A percentile compares a stretch with the other conserved stretches of the same genome.
These are phyloP conservation scores for Charaxes varanes DNA, from an alignment of 1,140 invertebrate genomes.

Conservation along the genomic window DNA sequence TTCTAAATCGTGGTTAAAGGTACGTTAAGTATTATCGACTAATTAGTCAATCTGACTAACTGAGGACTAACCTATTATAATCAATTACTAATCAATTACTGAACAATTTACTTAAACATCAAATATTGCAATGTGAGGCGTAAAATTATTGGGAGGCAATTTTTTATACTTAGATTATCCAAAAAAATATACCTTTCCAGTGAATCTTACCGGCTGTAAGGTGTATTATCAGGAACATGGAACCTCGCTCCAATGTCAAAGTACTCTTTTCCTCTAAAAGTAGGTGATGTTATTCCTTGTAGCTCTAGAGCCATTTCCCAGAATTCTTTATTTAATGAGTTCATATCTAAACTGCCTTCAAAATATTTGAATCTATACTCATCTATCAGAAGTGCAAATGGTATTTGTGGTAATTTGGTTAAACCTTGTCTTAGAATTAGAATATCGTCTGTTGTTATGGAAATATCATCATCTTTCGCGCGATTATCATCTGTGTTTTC, in stretches of 20 bases:
- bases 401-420: constrained; percentile 84
- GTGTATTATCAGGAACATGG: constrained; percentile 81
- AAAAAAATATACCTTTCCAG: too few relatives aligned
- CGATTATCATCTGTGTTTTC: not conserved
- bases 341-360: constrained; percentile 70
- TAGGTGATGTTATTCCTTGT: constrained; percentile 78
- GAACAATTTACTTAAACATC: too few relatives aligned
- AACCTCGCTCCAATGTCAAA: constrained; percentile 84
- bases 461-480: not conserved
- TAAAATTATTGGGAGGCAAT: too few relatives aligned
- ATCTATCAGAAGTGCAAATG: constrained; percentile 83
- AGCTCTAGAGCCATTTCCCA: constrained; percentile 77
- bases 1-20: too few relatives aligned
- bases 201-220: constrained; percentile 17
- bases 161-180: too few relatives aligned
- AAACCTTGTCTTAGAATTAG: constrained; percentile 80
- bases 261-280: constrained; percentile 67
- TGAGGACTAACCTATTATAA: too few relatives aligned
- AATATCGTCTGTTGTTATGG: constrained; percentile 34
- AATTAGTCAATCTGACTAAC: too few relatives aligned
- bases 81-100: too few relatives aligned
- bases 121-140: too few relatives aligned
- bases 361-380: constrained; percentile 86
- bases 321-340: constrained; percentile 77
- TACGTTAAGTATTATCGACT: too few relatives aligned